phyloP scores from a whole-genome alignment of 2,888 invertebrate genomes.

The Salticus scenicus region DNA sequence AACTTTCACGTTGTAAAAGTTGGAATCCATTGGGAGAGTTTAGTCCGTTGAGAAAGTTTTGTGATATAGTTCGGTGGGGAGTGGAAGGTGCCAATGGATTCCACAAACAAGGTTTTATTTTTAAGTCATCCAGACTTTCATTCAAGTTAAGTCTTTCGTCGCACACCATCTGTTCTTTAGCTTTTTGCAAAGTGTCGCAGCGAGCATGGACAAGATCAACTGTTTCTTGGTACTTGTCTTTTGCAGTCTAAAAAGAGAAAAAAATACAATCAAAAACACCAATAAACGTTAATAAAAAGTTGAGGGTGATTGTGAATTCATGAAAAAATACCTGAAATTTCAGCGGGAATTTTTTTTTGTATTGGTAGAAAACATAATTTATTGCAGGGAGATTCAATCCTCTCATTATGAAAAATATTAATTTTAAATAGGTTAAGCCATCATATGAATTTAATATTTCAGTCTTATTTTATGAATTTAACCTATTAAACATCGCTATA shows the following conservation, averaged over 20 bases:
- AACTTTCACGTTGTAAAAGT: conserved; percentile 15
- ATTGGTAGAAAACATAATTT: too few relatives aligned
- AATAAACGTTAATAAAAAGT: too few relatives aligned
- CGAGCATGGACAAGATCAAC: conserved; percentile 75
- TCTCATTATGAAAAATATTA: too few relatives aligned
- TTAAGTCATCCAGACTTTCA: conserved; percentile 40
- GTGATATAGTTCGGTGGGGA: conserved; percentile 45
- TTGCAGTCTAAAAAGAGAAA: conserved; percentile 75
- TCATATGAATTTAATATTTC: too few relatives aligned
- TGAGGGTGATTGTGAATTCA: too few relatives aligned
- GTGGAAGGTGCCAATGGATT: conserved; percentile 25
- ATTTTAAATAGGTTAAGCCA: too few relatives aligned
- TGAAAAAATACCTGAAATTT: too few relatives aligned
- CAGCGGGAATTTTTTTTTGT: too few relatives aligned
- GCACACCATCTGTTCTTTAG: conserved; percentile 69
- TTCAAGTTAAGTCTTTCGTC: conserved; percentile 30
- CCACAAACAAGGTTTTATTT: conserved; percentile 59
- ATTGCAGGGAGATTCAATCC: too few relatives aligned
- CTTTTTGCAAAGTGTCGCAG: conserved; percentile 73
- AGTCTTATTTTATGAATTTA: too few relatives aligned
- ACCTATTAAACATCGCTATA: too few relatives aligned
- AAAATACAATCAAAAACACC: not conserved
- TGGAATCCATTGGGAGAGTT: conserved; percentile 23
- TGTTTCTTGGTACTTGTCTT: conserved; percentile 78
- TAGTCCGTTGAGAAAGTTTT: conserved; percentile 29